Base-by-base conservation (phyloP, 53 echinoderm and acorn worm genomes). In the Temnopleurus reevesii region DNA sequence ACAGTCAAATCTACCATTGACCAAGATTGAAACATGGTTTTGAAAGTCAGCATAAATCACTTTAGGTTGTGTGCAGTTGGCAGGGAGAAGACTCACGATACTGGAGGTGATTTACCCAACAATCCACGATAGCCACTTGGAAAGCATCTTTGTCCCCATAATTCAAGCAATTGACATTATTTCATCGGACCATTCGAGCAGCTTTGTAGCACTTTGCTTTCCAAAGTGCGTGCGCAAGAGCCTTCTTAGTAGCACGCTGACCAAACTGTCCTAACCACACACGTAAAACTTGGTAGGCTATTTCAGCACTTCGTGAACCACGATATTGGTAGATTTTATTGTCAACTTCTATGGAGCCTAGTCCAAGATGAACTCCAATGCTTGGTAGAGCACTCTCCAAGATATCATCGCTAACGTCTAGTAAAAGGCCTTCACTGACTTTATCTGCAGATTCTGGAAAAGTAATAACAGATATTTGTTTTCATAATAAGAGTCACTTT, bases 201-300 rank as follows among this genome's bases (percentile, higher is more conserved):
- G 81, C 81, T 17, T 81, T 54, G 34, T 34, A 54, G 34, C 81
- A 81, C 6, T 55, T 33, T 18, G 81, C 81, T 54, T 55, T 55
- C 55, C 81, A 81, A 8, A 81, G 34, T 30, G 81, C 81, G n/a
- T 54, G 28, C 3, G 81, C 81, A 21, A 54, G 30, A 33, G 31
- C 29, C 19, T n/a, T 45, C 53, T 53, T 81, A 5, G 81, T 53
- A 24, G 51, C 45, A 18, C 46, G 51, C 4, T 2, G 6, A 27
- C 55, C 53, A 45, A 31, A 53, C 54, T 51, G 49, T 19, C 31
- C 29, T 53, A 23, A 3, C 81, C 81, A 81, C 81, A 30, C 49
- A 0, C 13, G 10, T 53, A 81, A 33, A 53, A 81, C 51, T 53
- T 81, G 17, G 33, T 30, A 51, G 24, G 33, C 33, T 13, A 2